phyloP scores from a whole-genome alignment of 30 jellyfish, hydroid and myxozoan genomes.

The Hydractinia symbiolongicarpus region DNA sequence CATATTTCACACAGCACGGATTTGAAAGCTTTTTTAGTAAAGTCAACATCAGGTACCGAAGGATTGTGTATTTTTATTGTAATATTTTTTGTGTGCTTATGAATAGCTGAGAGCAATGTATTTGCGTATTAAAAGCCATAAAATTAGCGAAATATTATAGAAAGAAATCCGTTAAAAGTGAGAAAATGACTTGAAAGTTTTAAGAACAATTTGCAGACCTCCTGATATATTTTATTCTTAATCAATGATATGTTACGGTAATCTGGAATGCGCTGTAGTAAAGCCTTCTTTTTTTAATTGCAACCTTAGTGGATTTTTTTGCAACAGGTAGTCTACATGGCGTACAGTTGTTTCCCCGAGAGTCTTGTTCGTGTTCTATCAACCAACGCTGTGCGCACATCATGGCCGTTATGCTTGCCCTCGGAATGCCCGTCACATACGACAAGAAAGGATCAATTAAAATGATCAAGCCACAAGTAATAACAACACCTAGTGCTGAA shows the following conservation, averaged over 20 bases:
- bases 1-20: conserved; percentile 65
- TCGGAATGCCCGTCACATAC: conserved; percentile 69
- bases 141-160: too few relatives aligned
- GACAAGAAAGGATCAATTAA: conserved; percentile 33
- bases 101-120: too few relatives aligned
- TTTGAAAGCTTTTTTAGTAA: conserved; percentile 73
- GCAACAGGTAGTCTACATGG: conserved; percentile 57
- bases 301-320: not conserved
- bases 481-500: not conserved
- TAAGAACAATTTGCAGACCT: too few relatives aligned
- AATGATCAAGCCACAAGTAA: conserved; percentile 23
- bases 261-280: too few relatives aligned
- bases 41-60: conserved; percentile 31
- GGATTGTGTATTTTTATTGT: too few relatives aligned
- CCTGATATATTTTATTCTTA: too few relatives aligned
- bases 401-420: conserved; percentile 76
- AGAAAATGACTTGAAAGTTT: too few relatives aligned
- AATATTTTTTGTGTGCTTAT: too few relatives aligned
- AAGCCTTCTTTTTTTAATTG: too few relatives aligned
- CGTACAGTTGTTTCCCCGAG: conserved; percentile 77
- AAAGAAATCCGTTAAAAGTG: too few relatives aligned
- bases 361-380: conserved; percentile 77
- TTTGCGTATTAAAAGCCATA: too few relatives aligned
- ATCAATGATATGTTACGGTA: too few relatives aligned
- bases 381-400: conserved; percentile 78